These are phyloP conservation scores for Charina bottae DNA, from an alignment of 2,113 vertebrate species.

Conservation along the genomic window DNA sequence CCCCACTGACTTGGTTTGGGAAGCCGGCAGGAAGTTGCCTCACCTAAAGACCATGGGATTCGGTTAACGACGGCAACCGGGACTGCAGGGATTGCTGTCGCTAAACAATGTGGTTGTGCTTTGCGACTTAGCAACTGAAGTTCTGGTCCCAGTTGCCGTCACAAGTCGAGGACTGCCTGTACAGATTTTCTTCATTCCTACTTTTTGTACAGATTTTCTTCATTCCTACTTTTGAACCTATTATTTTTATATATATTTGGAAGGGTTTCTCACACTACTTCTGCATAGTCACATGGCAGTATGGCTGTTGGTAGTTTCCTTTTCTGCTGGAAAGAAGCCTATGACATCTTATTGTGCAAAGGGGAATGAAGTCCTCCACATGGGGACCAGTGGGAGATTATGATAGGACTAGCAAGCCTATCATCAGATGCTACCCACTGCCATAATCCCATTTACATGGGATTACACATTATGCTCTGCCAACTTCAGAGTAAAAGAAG, in stretches of 20 bases:
- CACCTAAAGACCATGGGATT: not conserved
- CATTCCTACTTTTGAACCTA: not conserved
- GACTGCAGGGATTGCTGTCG: not conserved
- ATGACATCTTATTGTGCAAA: conserved; percentile 29
- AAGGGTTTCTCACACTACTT: not conserved
- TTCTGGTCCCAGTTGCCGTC: not conserved
- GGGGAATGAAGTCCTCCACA: conserved; percentile 21
- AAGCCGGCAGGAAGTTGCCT: not conserved
- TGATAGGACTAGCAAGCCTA: not conserved
- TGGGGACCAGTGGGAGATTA: not conserved
- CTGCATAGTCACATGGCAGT: not conserved
- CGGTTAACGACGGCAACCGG: not conserved
- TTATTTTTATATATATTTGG: not conserved
- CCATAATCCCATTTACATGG: not conserved
- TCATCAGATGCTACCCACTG: not conserved
- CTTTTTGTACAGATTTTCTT: not conserved
- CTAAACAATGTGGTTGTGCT: too few relatives aligned
- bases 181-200: not conserved
- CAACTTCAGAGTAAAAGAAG: not conserved
- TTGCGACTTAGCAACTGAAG: not conserved
- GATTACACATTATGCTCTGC: not conserved
- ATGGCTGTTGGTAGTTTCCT: not conserved
- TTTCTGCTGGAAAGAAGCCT: conserved; percentile 7
- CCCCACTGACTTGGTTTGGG: not conserved
- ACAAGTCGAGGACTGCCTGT: not conserved